Conservation (phyloP, 2,888 invertebrate genomes). For the Agrotis segetum region DNA sequence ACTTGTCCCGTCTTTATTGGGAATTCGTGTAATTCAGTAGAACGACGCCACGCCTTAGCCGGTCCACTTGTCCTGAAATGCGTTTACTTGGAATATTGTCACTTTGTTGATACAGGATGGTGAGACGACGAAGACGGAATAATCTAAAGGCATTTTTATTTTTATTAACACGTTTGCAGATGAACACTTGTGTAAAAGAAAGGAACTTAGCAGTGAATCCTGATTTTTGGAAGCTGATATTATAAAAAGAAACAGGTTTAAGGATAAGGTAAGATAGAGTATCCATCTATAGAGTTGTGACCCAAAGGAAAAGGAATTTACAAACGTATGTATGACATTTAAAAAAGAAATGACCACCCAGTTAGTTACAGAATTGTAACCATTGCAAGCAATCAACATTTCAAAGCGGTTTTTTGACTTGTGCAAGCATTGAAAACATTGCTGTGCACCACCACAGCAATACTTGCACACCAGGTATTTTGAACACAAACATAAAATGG, state of each 20-base stretch:
- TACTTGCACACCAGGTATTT: conserved; percentile 42
- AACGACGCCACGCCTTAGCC: conserved; percentile 73
- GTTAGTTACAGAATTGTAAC: background rate
- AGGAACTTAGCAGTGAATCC: background rate
- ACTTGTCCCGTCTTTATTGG: conserved; percentile 75
- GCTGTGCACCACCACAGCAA: conserved; percentile 24
- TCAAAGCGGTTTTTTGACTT: conserved; percentile 10
- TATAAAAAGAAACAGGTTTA: background rate
- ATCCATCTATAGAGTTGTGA: too few species aligned
- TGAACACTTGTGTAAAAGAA: too few species aligned
- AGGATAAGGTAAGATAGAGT: too few species aligned
- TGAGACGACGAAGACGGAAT: background rate
- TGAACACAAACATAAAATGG: conserved; percentile 32
- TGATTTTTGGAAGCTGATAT: background rate
- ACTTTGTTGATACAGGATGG: conserved; percentile 61
- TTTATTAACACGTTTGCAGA: background rate
- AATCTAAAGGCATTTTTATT: background rate
- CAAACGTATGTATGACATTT: background rate
- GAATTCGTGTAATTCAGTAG: conserved; percentile 82
- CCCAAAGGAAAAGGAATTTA: too few species aligned
- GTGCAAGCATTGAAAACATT: conserved; percentile 26
- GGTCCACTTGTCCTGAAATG: conserved; percentile 70
- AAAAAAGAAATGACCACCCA: conserved; percentile 29
- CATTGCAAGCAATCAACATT: conserved; percentile 25
- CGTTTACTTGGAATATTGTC: conserved; percentile 81